Conservation (phyloP, 2,888 invertebrate genomes). For the Agrotis segetum region DNA sequence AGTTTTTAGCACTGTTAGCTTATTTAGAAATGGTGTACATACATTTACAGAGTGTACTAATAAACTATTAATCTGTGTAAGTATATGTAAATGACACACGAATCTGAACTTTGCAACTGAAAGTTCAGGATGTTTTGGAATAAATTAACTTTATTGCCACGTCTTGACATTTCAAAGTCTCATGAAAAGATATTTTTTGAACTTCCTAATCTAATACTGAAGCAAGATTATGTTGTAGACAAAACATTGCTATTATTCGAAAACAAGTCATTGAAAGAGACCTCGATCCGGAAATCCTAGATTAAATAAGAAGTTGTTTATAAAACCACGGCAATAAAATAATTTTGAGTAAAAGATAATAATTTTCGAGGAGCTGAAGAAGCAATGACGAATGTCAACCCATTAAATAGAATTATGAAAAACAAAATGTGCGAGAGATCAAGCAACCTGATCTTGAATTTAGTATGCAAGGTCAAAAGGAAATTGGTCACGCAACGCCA, state of each 20-base stretch:
- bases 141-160: constrained; percentile 12
- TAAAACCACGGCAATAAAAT: constrained; percentile 15
- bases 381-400: constrained; percentile 38
- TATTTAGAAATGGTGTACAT: too few species aligned
- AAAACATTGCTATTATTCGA: constrained; percentile 42
- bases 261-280: constrained; percentile 24
- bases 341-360: constrained; percentile 17
- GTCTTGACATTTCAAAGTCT: constrained; percentile 19
- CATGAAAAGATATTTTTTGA: constrained; percentile 14
- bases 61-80: too few species aligned
- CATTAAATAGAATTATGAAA: constrained; percentile 56
- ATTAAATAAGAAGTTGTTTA: constrained; percentile 33
- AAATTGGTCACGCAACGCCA: constrained; percentile 81
- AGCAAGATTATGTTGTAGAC: constrained; percentile 39
- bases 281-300: constrained; percentile 22
- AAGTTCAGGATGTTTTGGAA: background rate
- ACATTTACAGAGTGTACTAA: too few species aligned
- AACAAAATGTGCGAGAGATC: constrained; percentile 71
- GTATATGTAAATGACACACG: background rate
- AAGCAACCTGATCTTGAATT: constrained; percentile 78
- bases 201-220: background rate
- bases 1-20: too few species aligned
- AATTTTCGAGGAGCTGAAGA: constrained; percentile 15
- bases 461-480: constrained; percentile 82
- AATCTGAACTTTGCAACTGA: background rate